phyloP scores from a whole-genome alignment of 2,113 vertebrate species.

The Boleophthalmus pectinirostris region DNA sequence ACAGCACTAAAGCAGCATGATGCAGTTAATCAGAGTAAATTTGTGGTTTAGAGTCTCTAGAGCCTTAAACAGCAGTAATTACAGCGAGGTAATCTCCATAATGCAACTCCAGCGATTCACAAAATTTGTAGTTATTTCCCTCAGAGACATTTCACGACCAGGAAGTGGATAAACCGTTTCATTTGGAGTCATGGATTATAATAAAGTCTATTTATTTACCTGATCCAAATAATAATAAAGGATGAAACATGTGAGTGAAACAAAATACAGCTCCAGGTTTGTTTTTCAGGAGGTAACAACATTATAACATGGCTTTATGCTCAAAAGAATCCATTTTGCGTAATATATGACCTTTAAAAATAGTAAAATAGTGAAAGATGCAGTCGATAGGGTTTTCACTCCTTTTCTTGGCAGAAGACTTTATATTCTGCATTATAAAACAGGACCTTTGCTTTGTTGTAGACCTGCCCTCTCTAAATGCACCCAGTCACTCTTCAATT shows the following conservation, averaged over 20 bases:
- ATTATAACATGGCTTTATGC: too few relatives aligned
- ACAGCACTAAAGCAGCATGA: constrained; percentile 10
- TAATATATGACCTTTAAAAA: too few relatives aligned
- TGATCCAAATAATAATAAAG: neutral
- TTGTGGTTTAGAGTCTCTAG: constrained; percentile 9
- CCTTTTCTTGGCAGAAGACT: neutral
- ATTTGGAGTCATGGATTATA: constrained; percentile 7
- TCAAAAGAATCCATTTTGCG: too few relatives aligned
- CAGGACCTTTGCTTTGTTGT: neutral
- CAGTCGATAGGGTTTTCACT: neutral
- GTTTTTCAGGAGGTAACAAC: too few relatives aligned
- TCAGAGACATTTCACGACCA: constrained; percentile 1
- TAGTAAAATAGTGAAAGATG: neutral
- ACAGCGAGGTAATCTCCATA: constrained; percentile 17
- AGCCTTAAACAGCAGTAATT: constrained; percentile 30
- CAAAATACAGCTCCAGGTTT: too few relatives aligned
- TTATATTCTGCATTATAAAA: neutral
- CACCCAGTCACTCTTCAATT: neutral
- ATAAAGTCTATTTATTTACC: constrained; percentile 20
- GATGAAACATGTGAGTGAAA: too few relatives aligned
- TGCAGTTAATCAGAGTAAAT: constrained; percentile 24
- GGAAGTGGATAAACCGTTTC: constrained; percentile 3
- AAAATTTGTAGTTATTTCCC: constrained; percentile 5
- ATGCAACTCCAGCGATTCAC: constrained; percentile 12
- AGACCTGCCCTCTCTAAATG: neutral